Evolutionary conservation across 1,140 invertebrate species (phyloP).

Genomic region (Aphaenogaster floridana): DNA sequence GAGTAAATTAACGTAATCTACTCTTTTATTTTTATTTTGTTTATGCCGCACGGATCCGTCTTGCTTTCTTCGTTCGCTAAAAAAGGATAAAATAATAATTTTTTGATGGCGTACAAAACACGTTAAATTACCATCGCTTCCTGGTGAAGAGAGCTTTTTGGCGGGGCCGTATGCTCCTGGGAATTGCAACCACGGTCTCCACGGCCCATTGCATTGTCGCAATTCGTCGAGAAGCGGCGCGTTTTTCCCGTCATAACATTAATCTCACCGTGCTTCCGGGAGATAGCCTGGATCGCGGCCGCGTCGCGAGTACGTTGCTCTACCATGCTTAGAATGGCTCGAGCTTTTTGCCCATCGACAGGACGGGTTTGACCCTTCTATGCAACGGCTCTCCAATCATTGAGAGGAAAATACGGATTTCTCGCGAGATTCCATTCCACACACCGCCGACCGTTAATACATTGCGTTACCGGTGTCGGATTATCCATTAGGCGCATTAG

Average conservation of each 20-base stretch:
- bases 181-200: slow-evolving; percentile 14
- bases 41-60: not conserved
- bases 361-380: slow-evolving; percentile 6
- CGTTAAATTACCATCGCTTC: not conserved
- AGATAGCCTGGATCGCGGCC: slow-evolving; percentile 47
- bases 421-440: slow-evolving; percentile 4
- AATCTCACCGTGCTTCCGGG: slow-evolving; percentile 67
- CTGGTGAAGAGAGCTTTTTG: slow-evolving; percentile 4
- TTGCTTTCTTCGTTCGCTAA: not conserved
- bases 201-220: slow-evolving; percentile 45
- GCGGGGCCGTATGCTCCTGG: not conserved
- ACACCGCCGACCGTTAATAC: not conserved
- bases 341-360: slow-evolving; percentile 51
- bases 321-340: not conserved
- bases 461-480: not conserved
- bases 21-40: not conserved
- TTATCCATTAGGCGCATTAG: slow-evolving; percentile 27
- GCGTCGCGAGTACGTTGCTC: slow-evolving; percentile 21
- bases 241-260: slow-evolving; percentile 58
- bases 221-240: not conserved
- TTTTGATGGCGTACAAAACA: not conserved
- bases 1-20: slow-evolving; percentile 34
- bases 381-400: not conserved
- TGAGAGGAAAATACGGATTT: slow-evolving; percentile 35
- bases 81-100: not conserved